Percentiles rank a stretch among this genome's conserved stretches.
phyloP scores from a whole-genome alignment of 1,140 invertebrate genomes.

The Choristoneura fumiferana region DNA sequence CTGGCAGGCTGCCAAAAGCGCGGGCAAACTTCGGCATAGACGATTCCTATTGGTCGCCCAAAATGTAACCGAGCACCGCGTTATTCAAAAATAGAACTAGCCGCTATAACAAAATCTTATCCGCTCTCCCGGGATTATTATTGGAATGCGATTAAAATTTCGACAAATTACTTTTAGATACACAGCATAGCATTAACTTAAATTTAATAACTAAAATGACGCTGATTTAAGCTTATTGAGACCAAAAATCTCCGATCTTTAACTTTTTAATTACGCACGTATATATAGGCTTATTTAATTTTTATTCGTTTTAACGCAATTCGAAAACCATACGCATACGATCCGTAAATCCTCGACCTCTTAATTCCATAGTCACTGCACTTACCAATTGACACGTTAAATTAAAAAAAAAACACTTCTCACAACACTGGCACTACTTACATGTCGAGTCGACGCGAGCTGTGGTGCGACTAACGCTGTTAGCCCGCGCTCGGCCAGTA shows the following conservation, averaged over 20 bases:
- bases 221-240: too few relatives aligned
- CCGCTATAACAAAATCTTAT: conserved; percentile 52
- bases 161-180: too few relatives aligned
- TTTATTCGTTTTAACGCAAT: too few relatives aligned
- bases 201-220: too few relatives aligned
- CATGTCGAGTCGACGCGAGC: conserved; percentile 77
- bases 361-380: conserved; percentile 2
- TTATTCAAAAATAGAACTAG: conserved; percentile 75
- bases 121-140: conserved; percentile 20
- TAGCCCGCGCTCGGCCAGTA: conserved; percentile 41
- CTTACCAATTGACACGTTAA: conserved; percentile 42
- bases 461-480: conserved; percentile 70
- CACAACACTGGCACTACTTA: conserved; percentile 72
- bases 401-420: conserved; percentile 53
- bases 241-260: too few relatives aligned
- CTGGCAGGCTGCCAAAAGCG: conserved; percentile 70
- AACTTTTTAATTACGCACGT: too few relatives aligned
- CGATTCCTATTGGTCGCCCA: conserved; percentile 52
- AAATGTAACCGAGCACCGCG: conserved; percentile 74
- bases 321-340: too few relatives aligned
- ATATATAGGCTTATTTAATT: too few relatives aligned
- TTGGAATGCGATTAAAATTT: conserved; percentile 1
- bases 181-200: too few relatives aligned
- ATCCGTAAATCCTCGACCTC: neutral
- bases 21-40: conserved; percentile 53